These are phyloP conservation scores for Prolemur simus DNA, from an alignment of 2,113 vertebrate species.

Conservation along the genomic window DNA sequence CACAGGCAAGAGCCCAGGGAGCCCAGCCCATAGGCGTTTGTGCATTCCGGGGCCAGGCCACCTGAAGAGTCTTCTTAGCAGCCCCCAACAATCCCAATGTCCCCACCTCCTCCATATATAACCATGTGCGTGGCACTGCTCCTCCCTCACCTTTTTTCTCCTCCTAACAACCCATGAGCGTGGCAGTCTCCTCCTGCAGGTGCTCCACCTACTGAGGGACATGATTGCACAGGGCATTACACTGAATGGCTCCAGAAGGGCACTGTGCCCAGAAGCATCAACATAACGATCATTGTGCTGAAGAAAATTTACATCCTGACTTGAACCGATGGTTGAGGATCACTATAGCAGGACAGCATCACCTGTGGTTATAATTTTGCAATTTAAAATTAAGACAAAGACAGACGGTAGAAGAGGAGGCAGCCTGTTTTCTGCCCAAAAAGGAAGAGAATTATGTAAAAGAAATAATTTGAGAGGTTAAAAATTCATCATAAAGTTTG, in stretches of 20 bases:
- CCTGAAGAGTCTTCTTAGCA: not conserved
- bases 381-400: not conserved
- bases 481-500: not conserved
- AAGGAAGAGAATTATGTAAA: not conserved
- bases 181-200: constrained; percentile 87
- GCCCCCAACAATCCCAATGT: not conserved
- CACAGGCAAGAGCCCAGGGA: rapidly evolving
- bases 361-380: not conserved
- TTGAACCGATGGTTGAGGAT: not conserved
- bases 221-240: rapidly evolving
- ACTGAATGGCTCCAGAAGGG: too few species aligned
- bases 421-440: constrained; percentile 85
- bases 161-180: constrained; percentile 76
- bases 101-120: rapidly evolving
- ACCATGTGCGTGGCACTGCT: rapidly evolving
- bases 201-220: constrained; percentile 85
- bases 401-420: constrained; percentile 69
- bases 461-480: not conserved
- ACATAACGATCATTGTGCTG: rapidly evolving
- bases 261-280: not conserved
- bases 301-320: rapidly evolving
- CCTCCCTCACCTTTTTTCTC: constrained; percentile 81
- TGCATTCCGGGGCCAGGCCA: rapidly evolving
- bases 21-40: rapidly evolving
- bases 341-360: not conserved